Evolutionary conservation across 2,797 vertebrate genomes (phyloP).

Genomic region (Paramormyrops hopkinsi): DNA sequence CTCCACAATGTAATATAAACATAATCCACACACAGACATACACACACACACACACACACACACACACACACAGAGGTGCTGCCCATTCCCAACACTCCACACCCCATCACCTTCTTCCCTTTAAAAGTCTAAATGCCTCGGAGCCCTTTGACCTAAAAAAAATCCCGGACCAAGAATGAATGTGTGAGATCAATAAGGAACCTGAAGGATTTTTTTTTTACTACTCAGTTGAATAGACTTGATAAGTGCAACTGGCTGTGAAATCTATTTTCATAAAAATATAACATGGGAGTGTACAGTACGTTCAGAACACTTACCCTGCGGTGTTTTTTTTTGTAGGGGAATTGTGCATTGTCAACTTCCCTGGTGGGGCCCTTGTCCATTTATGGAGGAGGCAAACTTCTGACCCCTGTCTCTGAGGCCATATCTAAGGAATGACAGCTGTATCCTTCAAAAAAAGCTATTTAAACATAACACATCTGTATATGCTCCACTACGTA

Average conservation of each 20-base stretch:
- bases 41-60: background rate
- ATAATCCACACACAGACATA: background rate
- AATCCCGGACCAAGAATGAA: background rate
- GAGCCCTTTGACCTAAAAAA: background rate
- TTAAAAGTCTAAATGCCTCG: background rate
- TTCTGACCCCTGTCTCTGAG: background rate
- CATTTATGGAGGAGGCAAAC: background rate
- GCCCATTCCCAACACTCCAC: background rate
- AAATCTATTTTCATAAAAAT: conserved; percentile 5
- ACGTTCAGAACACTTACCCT: background rate
- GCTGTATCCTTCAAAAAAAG: background rate
- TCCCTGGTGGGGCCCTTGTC: background rate
- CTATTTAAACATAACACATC: background rate
- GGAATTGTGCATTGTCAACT: background rate
- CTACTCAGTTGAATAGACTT: background rate
- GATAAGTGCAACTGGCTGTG: background rate
- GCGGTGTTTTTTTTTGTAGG: background rate
- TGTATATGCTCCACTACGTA: background rate
- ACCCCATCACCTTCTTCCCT: background rate
- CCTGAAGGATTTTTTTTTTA: background rate
- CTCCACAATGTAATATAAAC: background rate
- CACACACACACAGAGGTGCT: background rate
- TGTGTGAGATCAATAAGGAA: conserved; percentile 13
- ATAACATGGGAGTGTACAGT: background rate
- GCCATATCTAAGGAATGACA: background rate